Conservation (phyloP, 2,113 vertebrate genomes). For the Oryzias celebensis region DNA sequence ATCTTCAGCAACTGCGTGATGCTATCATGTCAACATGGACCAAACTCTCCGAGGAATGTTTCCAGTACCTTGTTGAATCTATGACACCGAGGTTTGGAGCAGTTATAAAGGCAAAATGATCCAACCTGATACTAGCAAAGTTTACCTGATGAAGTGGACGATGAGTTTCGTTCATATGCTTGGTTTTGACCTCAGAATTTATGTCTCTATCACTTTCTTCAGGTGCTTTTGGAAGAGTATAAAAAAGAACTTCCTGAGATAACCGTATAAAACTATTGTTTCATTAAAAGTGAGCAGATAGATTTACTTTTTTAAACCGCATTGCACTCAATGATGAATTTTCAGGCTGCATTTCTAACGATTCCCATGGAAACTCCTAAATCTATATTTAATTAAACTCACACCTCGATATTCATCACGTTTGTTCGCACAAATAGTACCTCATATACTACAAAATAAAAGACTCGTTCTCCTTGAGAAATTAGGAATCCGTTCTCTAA, state of each 20-base stretch:
- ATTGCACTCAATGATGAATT: conserved; percentile 54
- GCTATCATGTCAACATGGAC: too few relatives aligned
- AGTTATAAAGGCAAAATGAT: too few relatives aligned
- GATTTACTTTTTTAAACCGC: conserved; percentile 34
- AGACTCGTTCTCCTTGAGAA: conserved; percentile 55
- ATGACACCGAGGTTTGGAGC: too few relatives aligned
- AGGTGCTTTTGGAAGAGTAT: too few relatives aligned
- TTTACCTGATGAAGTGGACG: too few relatives aligned
- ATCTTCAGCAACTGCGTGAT: too few relatives aligned
- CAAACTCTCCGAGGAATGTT: too few relatives aligned
- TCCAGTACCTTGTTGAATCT: too few relatives aligned
- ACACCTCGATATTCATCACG: conserved; percentile 59
- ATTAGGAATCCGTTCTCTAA: conserved; percentile 45
- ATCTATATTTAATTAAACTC: conserved; percentile 74
- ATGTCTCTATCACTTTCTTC: too few relatives aligned
- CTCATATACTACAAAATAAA: conserved; percentile 59
- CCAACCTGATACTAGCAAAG: too few relatives aligned
- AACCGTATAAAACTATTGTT: conserved; percentile 14
- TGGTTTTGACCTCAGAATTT: too few relatives aligned
- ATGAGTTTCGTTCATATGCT: too few relatives aligned
- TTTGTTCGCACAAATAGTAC: conserved; percentile 59
- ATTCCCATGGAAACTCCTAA: conserved; percentile 54
- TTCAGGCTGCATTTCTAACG: conserved; percentile 46
- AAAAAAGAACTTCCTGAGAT: neutral
- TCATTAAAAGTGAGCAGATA: conserved; percentile 11